Evolutionary conservation across 2,113 vertebrate species (phyloP).

Genomic region (Bufo bufo): DNA sequence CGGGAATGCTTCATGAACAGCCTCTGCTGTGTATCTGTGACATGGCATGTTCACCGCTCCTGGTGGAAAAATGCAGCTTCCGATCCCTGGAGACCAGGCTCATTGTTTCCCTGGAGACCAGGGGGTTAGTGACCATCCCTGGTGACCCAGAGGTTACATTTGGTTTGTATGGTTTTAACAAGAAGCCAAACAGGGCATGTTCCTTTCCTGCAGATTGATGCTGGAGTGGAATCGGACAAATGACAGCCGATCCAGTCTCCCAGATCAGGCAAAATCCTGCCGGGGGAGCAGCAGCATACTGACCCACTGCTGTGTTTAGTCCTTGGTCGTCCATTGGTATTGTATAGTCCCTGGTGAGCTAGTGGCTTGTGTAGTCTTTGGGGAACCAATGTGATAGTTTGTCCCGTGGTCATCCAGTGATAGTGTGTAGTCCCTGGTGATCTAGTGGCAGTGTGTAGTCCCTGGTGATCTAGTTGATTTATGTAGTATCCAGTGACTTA

Average conservation of each 20-base stretch:
- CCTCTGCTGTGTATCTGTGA: background rate
- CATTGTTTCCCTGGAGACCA: background rate
- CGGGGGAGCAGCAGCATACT: no score
- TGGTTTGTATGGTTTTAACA: background rate
- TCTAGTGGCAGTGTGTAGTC: background rate
- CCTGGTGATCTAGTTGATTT: background rate
- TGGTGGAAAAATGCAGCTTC: no score
- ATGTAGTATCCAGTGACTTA: background rate
- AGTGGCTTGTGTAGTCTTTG: background rate
- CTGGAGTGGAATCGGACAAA: background rate
- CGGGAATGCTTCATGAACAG: no score
- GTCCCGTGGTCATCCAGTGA: background rate
- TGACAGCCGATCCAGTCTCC: background rate
- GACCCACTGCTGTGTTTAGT: background rate
- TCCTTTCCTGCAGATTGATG: background rate
- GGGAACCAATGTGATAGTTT: no score
- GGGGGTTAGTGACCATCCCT: background rate
- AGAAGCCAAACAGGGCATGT: background rate
- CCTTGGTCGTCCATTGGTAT: background rate
- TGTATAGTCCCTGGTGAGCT: background rate
- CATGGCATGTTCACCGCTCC: background rate
- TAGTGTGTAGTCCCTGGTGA: background rate
- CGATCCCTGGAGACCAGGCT: background rate
- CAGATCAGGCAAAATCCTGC: background rate
- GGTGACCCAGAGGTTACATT: background rate